Base-by-base conservation (phyloP, 30 jellyfish, hydroid and myxozoan genomes). In the Aurelia sp. region DNA sequence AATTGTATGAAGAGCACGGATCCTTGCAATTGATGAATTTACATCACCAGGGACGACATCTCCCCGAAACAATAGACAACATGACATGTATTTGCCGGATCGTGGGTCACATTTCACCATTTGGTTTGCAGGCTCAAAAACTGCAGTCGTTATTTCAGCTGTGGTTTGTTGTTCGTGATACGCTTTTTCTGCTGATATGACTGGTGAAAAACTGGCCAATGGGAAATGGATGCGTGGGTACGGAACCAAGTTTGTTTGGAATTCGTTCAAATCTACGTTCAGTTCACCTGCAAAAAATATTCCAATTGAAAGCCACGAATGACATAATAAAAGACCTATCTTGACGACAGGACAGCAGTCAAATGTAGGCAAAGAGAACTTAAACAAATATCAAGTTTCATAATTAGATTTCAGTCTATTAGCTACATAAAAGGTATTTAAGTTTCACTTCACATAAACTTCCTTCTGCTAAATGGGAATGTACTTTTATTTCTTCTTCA, bases 21-120 rank as follows among this genome's bases (percentile, higher is more conserved):
- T 78, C 76, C 80, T 95, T 30, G 97, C 86, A 41, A 95, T 95
- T 19, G 98, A 87, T 1, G 93, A 95, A 68, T 95, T 95, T 0
- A 95, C 99, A 70, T 95, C 97, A n/a, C 97, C 94, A 7, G 99
- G 98, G 17, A 63, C 88, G 50, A 95, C 99, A 58, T 95, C 99
- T 4, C 98, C 99, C 4, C 99, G 81, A 69, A 84, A 95, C 74
- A 95, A 67, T 87, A 95, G 21, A 72, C 99, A 93, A 74, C 98
- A 93, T 53, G 98, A 78, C 98, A 93, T 93, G 96, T 88, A 93
- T 74, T 93, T 93, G 78, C 98, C 98, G 7, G 77, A 33, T 15
- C 86, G 35, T 8, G 97, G 94, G 87, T 93, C 98, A 57, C 98
- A 93, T 71, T 93, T 93, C 35, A 93, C 98, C 97, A 93, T 70